Conservation (phyloP, 2,888 invertebrate species). For the Drosophila borealis region DNA sequence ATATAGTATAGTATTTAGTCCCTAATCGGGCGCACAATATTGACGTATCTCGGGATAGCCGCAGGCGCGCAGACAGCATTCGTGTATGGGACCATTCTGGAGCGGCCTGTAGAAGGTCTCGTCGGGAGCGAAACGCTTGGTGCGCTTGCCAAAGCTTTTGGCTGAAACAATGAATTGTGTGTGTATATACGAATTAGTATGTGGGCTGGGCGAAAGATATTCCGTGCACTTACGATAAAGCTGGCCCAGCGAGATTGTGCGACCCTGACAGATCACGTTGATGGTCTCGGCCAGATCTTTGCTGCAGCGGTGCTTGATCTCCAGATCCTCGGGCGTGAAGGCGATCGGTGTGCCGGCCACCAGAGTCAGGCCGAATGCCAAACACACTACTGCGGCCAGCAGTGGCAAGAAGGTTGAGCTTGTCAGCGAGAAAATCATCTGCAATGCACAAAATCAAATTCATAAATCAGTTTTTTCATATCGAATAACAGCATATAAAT, state of each 20-base stretch:
- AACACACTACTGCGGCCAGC: conserved; percentile 51
- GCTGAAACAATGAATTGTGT: conserved; percentile 24
- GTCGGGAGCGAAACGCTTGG: conserved; percentile 55
- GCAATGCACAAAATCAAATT: conserved; percentile 12
- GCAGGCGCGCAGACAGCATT: conserved; percentile 81
- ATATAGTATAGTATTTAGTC: background rate
- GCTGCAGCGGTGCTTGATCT: conserved; percentile 79
- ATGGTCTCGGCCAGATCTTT: conserved; percentile 76
- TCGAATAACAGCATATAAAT: no score
- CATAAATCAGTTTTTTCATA: no score
- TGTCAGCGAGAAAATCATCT: conserved; percentile 69
- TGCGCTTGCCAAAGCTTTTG: conserved; percentile 64
- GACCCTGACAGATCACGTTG: conserved; percentile 74
- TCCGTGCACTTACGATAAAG: conserved; percentile 75
- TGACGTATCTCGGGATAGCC: conserved; percentile 73
- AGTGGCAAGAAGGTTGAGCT: conserved; percentile 47
- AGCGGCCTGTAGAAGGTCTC: conserved; percentile 66
- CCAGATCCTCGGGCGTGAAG: conserved; percentile 36
- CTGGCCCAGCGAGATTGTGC: conserved; percentile 72
- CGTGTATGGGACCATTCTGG: conserved; percentile 77
- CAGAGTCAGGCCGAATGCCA: conserved; percentile 45
- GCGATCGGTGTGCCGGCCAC: conserved; percentile 46
- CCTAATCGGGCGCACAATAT: conserved; percentile 75
- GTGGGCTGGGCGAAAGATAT: no score
- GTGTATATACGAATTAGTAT: background rate